Evolutionary conservation across 2,113 vertebrate species (phyloP).

Genomic region (Oophaga pumilio): DNA sequence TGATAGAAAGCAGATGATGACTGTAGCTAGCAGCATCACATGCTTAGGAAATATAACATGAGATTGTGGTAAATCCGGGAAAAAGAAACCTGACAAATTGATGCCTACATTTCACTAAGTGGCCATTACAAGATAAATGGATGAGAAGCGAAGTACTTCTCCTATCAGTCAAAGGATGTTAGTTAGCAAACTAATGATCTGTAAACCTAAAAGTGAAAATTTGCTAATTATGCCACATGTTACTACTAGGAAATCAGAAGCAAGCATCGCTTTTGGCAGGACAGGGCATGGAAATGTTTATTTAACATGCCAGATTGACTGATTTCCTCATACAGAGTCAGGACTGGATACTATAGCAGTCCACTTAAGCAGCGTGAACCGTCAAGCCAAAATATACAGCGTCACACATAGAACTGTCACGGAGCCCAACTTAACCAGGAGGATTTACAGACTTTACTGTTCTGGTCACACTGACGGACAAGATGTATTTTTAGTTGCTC

Average conservation of each 20-base stretch:
- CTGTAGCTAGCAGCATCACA: no score
- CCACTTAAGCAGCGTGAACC: background rate
- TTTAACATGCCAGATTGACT: background rate
- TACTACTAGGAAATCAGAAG: background rate
- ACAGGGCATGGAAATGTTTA: background rate
- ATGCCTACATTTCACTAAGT: background rate
- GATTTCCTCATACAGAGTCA: background rate
- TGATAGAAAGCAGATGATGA: background rate
- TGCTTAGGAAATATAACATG: no score
- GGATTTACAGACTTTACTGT: conserved; percentile 44
- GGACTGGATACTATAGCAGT: background rate
- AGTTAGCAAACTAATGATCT: background rate
- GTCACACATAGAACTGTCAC: conserved; percentile 8
- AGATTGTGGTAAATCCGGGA: background rate
- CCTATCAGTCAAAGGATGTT: background rate
- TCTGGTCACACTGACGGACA: conserved; percentile 19
- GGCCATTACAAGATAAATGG: background rate
- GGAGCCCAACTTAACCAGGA: background rate
- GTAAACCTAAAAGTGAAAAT: background rate
- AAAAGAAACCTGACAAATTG: background rate
- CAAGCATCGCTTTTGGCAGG: background rate
- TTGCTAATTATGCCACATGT: background rate
- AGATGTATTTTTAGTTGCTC: conserved; percentile 8
- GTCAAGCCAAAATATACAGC: conserved; percentile 5
- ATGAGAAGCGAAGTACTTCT: background rate